Evolutionary conservation across 2,888 invertebrate genomes (phyloP).

Genomic region (Amphipoea lucens): DNA sequence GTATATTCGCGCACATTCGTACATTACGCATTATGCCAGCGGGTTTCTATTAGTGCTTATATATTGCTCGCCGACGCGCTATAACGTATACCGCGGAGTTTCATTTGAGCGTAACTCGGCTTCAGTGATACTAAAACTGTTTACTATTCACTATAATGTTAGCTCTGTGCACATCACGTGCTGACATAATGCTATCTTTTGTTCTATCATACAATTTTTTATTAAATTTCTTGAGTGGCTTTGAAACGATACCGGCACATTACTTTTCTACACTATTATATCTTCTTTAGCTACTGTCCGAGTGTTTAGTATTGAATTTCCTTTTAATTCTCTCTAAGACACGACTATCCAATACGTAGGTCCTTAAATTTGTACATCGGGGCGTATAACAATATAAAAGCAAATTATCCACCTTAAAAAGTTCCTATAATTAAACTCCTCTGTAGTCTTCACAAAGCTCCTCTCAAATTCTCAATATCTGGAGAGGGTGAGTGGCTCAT

Average conservation of each 20-base stretch:
- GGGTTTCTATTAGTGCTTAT: slow-evolving; percentile 42
- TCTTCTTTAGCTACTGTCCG: too few relatives aligned
- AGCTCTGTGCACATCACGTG: not conserved
- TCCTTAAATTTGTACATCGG: not conserved
- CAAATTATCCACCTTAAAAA: slow-evolving; percentile 16
- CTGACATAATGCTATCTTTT: not conserved
- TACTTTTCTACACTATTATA: not conserved
- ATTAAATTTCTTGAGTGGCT: not conserved
- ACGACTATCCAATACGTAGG: not conserved
- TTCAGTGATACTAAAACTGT: slow-evolving; percentile 37
- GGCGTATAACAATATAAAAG: slow-evolving; percentile 5
- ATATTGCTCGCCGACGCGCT: slow-evolving; percentile 25
- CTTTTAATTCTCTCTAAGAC: not conserved
- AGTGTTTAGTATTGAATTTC: not conserved
- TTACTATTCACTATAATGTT: slow-evolving; percentile 22
- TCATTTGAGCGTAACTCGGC: slow-evolving; percentile 34
- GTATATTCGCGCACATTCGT: not conserved
- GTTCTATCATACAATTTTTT: not conserved
- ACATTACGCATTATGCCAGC: slow-evolving; percentile 27
- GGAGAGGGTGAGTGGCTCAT: not conserved
- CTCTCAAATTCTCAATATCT: slow-evolving; percentile 18
- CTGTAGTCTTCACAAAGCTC: slow-evolving; percentile 1
- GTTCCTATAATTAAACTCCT: slow-evolving; percentile 14
- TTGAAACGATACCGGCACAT: not conserved
- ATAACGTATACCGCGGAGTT: slow-evolving; percentile 42